Evolutionary conservation across 1,140 invertebrate species (phyloP).

Genomic region (Brachionus calyciflorus): DNA sequence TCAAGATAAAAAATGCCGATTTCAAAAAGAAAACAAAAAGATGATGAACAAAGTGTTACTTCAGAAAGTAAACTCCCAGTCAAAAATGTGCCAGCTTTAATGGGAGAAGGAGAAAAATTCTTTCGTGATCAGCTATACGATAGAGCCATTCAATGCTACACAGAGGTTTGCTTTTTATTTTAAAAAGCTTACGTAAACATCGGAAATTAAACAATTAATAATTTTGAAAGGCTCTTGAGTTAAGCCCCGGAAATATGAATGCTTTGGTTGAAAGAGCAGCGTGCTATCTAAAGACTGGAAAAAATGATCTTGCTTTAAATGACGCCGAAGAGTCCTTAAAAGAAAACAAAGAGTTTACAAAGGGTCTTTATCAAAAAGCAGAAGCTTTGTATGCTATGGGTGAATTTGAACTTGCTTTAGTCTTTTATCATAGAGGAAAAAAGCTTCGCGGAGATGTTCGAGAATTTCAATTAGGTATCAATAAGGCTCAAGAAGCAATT

Average conservation of each 20-base stretch:
- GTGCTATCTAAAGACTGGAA: conserved; percentile 81
- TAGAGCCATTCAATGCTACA: conserved; percentile 52
- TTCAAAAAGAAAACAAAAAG: conserved; percentile 33
- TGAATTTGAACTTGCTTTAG: conserved; percentile 85
- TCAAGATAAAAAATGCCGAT: conserved; percentile 34
- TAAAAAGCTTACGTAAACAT: conserved; percentile 12
- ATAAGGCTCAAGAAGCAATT: conserved; percentile 89
- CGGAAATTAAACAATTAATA: conserved; percentile 11
- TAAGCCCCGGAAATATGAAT: conserved; percentile 77
- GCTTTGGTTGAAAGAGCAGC: conserved; percentile 81
- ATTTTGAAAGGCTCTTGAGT: conserved; percentile 64
- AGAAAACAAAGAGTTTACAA: conserved; percentile 73
- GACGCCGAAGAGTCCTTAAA: conserved; percentile 78
- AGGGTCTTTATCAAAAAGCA: conserved; percentile 81
- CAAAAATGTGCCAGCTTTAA: conserved; percentile 45
- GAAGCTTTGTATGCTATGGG: conserved; percentile 86
- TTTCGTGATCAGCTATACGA: conserved; percentile 37
- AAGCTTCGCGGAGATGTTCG: conserved; percentile 78
- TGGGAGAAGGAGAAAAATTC: conserved; percentile 47
- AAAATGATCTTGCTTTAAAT: conserved; percentile 74
- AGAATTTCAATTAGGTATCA: conserved; percentile 81
- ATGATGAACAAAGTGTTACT: conserved; percentile 46
- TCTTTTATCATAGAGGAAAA: conserved; percentile 82
- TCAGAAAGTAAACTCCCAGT: conserved; percentile 37
- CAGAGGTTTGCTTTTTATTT: no score